A percentile compares a stretch with the other conserved stretches of the same genome.
Evolutionary conservation across 53 echinoderm and acorn worm species (phyloP).

Genomic region (Apostichopus leukothele): DNA sequence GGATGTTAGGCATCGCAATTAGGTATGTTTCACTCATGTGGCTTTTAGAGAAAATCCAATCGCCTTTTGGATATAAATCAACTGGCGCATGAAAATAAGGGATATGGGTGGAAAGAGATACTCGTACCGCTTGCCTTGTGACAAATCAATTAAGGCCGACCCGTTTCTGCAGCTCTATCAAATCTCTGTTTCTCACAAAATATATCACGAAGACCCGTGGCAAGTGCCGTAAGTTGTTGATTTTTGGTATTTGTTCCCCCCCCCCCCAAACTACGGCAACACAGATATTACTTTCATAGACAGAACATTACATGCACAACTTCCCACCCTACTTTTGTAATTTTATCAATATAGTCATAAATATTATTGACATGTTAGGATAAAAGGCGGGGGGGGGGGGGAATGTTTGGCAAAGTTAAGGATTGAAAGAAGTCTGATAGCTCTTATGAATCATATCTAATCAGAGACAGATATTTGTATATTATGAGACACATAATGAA

Average conservation of each 20-base stretch:
- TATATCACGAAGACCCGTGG: too few relatives aligned
- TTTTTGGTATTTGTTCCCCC: too few relatives aligned
- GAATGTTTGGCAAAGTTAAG: background rate
- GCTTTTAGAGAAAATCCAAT: constrained; percentile 38
- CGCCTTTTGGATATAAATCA: constrained; percentile 7
- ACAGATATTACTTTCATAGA: background rate
- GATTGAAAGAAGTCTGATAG: background rate
- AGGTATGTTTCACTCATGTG: constrained; percentile 41
- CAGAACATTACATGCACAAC: background rate
- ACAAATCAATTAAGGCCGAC: constrained; percentile 26
- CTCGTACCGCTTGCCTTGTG: background rate
- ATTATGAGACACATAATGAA: background rate
- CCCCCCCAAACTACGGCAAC: too few relatives aligned
- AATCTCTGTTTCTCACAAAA: too few relatives aligned
- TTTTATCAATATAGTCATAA: constrained; percentile 22
- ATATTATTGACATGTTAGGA: constrained; percentile 7
- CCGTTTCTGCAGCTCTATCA: background rate
- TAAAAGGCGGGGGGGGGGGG: too few relatives aligned
- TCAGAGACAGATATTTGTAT: background rate
- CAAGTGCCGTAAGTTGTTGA: too few relatives aligned
- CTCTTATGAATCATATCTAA: constrained; percentile 1
- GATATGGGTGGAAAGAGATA: constrained; percentile 8
- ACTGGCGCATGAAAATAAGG: constrained; percentile 1
- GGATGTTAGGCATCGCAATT: constrained; percentile 32
- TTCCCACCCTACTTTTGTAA: background rate